Evolutionary conservation across 2,797 vertebrate genomes (phyloP), one percentile per base, ranked within the genome.

Genomic region (Sebastes steindachneri): DNA sequence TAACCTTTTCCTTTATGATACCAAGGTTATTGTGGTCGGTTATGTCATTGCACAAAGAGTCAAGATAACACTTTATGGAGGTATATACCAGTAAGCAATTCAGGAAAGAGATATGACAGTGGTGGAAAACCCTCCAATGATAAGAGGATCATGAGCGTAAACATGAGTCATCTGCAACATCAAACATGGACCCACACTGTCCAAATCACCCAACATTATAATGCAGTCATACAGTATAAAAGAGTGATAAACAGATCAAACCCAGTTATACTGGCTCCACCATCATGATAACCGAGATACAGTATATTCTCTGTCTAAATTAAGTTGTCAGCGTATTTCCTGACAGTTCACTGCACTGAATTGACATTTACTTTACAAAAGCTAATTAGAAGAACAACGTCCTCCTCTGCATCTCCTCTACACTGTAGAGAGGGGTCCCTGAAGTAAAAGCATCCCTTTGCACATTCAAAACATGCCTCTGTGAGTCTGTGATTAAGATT

Each of bases 371-470:
- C 57, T 79, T 77, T n/a, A n/a, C n/a, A 65, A 15, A 63, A 69
- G 59, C 59, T 66, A 75, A 79, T 82, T 62, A 80, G 66, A 55
- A 55, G 53, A 80, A 82, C 59, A 75, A 66, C 77, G 66, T 15
- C 33, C 26, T 48, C 63, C 33, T 17, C 48, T 33, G 59, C 23
- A 21, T 23, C 15, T 48, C 28, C 64, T 63, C 37, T 41, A 11
- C 73, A 41, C 51, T 31, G 72, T 66, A 70, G 48, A 21, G 3
- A 21, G 4, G 5, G 19, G 7, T 62, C 31, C 9, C 23, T 58
- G 37, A 33, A 68, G 29, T 45, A 8, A 12, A 48, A 48, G 23
- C 55, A 55, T 2, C 15, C 25, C n/a, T 41, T 8, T 41, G 28
- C 37, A 67, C 19, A 33, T 29, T 51, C 5, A 14, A 31, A 65